Conservation (phyloP, 1,140 invertebrate genomes). For the Pantala flavescens region DNA sequence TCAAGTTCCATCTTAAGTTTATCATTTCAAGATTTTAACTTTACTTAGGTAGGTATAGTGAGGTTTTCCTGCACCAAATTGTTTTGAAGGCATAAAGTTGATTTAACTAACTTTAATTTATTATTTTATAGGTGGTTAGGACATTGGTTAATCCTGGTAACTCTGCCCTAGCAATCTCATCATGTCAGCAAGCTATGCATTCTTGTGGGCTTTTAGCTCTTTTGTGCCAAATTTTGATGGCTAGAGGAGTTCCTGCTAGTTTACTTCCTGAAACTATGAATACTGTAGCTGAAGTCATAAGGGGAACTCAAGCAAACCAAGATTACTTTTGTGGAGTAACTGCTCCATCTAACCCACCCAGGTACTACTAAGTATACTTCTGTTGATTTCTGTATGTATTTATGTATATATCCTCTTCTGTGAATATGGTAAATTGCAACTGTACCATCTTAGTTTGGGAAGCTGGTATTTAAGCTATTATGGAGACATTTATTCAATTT, state of each 20-base stretch:
- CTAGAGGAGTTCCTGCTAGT: conserved; percentile 90
- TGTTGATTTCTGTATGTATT: neutral
- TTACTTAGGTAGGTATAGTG: too few relatives aligned
- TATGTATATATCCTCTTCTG: conserved; percentile 8
- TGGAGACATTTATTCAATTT: too few relatives aligned
- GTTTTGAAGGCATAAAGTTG: too few relatives aligned
- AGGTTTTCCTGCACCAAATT: too few relatives aligned
- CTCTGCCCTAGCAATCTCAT: conserved; percentile 60
- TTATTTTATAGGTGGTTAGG: conserved; percentile 54
- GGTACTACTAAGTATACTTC: conserved; percentile 37
- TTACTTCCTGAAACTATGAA: conserved; percentile 93
- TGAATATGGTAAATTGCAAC: neutral
- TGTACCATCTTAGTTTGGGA: too few relatives aligned
- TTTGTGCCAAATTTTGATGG: conserved; percentile 85
- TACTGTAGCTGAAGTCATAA: conserved; percentile 87
- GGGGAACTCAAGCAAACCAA: conserved; percentile 85
- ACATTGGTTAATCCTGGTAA: conserved; percentile 83
- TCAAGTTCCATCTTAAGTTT: too few relatives aligned
- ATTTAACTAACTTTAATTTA: neutral
- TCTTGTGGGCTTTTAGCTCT: conserved; percentile 69
- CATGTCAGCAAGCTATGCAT: conserved; percentile 83
- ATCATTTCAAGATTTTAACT: too few relatives aligned
- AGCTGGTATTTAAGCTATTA: too few relatives aligned
- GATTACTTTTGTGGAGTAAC: conserved; percentile 83
- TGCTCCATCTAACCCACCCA: conserved; percentile 83